Evolutionary conservation across 1,140 invertebrate genomes (phyloP).

Genomic region (Conopomorpha cramerella): DNA sequence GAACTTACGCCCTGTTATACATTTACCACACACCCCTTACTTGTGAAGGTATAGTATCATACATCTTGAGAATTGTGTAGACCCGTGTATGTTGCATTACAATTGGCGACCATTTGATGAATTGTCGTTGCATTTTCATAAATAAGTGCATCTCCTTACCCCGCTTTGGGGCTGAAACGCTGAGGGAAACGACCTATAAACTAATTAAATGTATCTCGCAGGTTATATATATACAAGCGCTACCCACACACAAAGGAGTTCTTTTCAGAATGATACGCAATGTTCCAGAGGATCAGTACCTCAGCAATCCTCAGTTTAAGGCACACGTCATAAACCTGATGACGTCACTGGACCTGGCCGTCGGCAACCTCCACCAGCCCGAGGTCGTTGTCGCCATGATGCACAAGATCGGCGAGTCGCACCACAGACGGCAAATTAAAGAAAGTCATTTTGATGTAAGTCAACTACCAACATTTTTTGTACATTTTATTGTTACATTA

Average conservation of each 20-base stretch:
- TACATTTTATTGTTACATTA: constrained; percentile 44
- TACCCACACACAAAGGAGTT: constrained; percentile 65
- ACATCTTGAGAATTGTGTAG: no score
- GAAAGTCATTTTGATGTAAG: constrained; percentile 57
- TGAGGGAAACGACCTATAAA: neutral
- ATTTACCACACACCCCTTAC: no score
- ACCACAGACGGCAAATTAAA: constrained; percentile 55
- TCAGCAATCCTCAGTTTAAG: constrained; percentile 62
- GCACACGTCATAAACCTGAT: constrained; percentile 69
- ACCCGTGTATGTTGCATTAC: no score
- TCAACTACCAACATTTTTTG: constrained; percentile 44
- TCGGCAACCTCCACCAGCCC: constrained; percentile 67
- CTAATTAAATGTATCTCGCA: constrained; percentile 64
- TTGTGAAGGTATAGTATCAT: no score
- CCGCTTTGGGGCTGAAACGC: neutral
- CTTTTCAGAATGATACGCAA: constrained; percentile 65
- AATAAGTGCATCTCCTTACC: no score
- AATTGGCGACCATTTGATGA: no score
- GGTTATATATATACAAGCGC: no score
- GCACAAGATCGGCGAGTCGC: constrained; percentile 64
- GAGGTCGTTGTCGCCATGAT: constrained; percentile 65
- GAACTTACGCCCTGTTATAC: no score
- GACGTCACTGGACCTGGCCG: constrained; percentile 61
- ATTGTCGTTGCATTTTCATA: no score
- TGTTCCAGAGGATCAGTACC: constrained; percentile 57